Conservation (phyloP, 2,888 invertebrate species). For the Papilio gigon region DNA sequence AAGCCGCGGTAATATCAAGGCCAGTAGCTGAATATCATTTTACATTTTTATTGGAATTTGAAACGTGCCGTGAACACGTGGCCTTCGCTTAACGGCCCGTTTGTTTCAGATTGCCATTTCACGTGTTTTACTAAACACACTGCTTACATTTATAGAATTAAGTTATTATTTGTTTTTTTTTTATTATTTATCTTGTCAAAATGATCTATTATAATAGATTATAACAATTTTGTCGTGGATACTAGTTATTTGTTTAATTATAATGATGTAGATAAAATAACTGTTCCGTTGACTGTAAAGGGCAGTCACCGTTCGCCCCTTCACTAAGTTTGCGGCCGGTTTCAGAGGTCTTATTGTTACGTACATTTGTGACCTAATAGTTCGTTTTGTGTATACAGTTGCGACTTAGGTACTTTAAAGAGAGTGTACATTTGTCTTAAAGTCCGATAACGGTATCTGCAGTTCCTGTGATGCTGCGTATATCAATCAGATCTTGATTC, state of each 20-base stretch:
- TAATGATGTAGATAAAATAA: background rate
- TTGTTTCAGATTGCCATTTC: constrained; percentile 17
- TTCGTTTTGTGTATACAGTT: too few species aligned
- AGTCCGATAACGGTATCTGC: too few species aligned
- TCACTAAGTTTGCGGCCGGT: constrained; percentile 26
- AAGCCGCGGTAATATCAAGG: background rate
- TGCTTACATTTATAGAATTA: background rate
- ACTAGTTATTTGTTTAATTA: background rate
- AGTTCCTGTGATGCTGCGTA: too few species aligned
- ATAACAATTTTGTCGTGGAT: too few species aligned
- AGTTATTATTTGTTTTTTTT: too few species aligned
- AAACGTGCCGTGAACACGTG: constrained; percentile 9
- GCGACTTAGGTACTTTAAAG: background rate
- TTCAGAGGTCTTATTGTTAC: constrained; percentile 20
- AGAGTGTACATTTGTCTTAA: too few species aligned
- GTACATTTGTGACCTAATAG: constrained; percentile 14
- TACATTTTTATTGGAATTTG: constrained; percentile 12
- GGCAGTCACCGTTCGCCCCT: constrained; percentile 22
- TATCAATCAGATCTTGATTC: too few species aligned
- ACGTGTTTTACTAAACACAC: constrained; percentile 3
- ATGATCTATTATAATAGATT: too few species aligned
- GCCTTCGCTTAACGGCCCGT: constrained; percentile 14
- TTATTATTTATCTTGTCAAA: too few species aligned
- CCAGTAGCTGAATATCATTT: constrained; percentile 4
- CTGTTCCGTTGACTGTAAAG: constrained; percentile 1